These are phyloP conservation scores for Cantharis lateralis DNA, from an alignment of 2,888 invertebrate species.

Conservation along the genomic window DNA sequence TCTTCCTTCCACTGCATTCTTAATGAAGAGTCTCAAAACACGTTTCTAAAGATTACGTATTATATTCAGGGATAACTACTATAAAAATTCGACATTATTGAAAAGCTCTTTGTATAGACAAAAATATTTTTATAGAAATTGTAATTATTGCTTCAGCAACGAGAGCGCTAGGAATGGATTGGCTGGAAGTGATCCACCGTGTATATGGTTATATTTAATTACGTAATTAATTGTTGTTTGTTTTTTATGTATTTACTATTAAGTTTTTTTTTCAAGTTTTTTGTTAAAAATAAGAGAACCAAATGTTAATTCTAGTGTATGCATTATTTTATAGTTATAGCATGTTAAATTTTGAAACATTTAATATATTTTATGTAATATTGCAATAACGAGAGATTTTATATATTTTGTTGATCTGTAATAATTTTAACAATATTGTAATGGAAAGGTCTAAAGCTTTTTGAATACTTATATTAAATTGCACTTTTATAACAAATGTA, in stretches of 20 bases:
- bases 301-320: slow-evolving; percentile 35
- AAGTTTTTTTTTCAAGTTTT: slow-evolving; percentile 41
- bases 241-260: slow-evolving; percentile 36
- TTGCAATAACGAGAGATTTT: slow-evolving; percentile 28
- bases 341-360: slow-evolving; percentile 21
- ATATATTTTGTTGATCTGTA: slow-evolving; percentile 28
- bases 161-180: neutral
- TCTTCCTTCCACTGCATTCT: neutral
- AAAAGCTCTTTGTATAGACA: too few species aligned
- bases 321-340: slow-evolving; percentile 19
- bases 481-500: neutral
- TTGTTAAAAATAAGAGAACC: slow-evolving; percentile 34
- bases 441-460: slow-evolving; percentile 15
- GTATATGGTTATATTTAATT: slow-evolving; percentile 5
- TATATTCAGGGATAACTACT: too few species aligned
- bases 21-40: neutral
- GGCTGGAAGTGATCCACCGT: neutral
- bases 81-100: too few species aligned
- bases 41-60: too few species aligned
- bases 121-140: too few species aligned
- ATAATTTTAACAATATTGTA: slow-evolving; percentile 22
- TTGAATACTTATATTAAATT: neutral
- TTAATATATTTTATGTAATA: slow-evolving; percentile 27
- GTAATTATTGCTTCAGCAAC: too few species aligned
- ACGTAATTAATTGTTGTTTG: slow-evolving; percentile 18